Evolutionary conservation across 2,113 vertebrate genomes (phyloP), one percentile per base, ranked within the genome.

Genomic region (Salvelinus fontinalis): DNA sequence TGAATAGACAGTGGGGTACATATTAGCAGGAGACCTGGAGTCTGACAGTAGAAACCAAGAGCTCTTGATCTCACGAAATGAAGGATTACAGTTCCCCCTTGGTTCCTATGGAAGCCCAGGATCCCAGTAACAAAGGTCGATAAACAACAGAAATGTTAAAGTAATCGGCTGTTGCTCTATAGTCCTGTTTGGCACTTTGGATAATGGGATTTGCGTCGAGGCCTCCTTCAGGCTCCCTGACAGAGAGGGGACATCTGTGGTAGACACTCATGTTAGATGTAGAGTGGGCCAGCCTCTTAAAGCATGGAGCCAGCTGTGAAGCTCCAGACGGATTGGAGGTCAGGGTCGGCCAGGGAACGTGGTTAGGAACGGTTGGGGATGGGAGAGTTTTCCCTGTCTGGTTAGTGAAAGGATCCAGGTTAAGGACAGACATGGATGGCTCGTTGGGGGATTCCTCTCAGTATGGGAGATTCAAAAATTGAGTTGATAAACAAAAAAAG

Each of bases 191-290:
- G 71, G 26, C 26, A 68, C 26, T 34, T 44, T 0, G 70, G 77
- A 77, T 14, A 3, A 20, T 75, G 66, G 65, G 5, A 24, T 9
- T 39, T 29, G 44, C 49, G 9, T 44, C 44, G 51, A 81, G 75
- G 83, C 67, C 74, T 77, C 79, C 67, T 68, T 75, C 69, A 20
- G 49, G 11, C 72, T 8, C 9, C 73, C 76, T 81, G 31, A 66
- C 80, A 76, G 75, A 79, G 39, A 11, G 67, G 64, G 39, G 83
- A 81, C 85, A 88, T 85, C 82, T 85, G 87, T 48, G 83, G 66
- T 57, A 16, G 86, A 89, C 85, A 85, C 64, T 62, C 75, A 65
- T 80, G 39, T 85, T 74, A 74, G 72, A 27, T 59, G 70, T 12
- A 6, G 27, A 18, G 29, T 26, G 16, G 66, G 31, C 29, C 66